Evolutionary conservation across 2,113 vertebrate species (phyloP), one percentile per base, ranked within the genome.

Genomic region (Megaceryle torquata): DNA sequence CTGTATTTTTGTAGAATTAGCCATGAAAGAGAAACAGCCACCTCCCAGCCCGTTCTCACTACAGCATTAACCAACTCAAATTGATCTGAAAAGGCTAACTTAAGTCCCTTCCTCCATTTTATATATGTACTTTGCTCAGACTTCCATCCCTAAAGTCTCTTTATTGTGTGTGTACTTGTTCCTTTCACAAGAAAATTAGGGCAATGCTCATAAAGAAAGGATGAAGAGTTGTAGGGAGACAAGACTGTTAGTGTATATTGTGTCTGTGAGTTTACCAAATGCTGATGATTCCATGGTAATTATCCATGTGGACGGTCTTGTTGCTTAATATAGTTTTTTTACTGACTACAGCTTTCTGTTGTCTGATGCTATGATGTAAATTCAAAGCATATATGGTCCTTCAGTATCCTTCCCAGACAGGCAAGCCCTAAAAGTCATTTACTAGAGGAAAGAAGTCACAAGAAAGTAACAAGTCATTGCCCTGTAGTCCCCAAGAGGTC

Each of bases 151-250:
- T 44, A 48, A 71, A 76, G 2, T 12, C 4, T 60, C 10, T 60
- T 71, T 77, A 14, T 56, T 56, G 6, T 33, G 4, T 54, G 8
- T 54, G 4, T 41, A 39, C 2, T 43, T 56, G 1, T 26, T 72
- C 11, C 4, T 79, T 85, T 79, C 17, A 33, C 11, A 48, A 22
- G 20, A 31, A 57, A 82, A 65, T 39, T 15, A 44, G 16, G 20
- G 39, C 13, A 18, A 4, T 33, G 29, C 2, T 86, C 44, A 33
- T n/a, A 18, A 72, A 72, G 26, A 79, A 79, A 44, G 5, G 13
- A 2, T 44, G 16, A 92, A 46, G 8, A 48, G 4, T 10, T 68
- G 1, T 43, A 20, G 25, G 6, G 6, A 2, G 4, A 0, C 3
- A 43, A 13, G 12, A 18, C 2, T 50, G 3, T 69, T 65, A 43